These are phyloP conservation scores for Cerceris ruficornis DNA, from an alignment of 2,888 invertebrate species.

Conservation along the genomic window DNA sequence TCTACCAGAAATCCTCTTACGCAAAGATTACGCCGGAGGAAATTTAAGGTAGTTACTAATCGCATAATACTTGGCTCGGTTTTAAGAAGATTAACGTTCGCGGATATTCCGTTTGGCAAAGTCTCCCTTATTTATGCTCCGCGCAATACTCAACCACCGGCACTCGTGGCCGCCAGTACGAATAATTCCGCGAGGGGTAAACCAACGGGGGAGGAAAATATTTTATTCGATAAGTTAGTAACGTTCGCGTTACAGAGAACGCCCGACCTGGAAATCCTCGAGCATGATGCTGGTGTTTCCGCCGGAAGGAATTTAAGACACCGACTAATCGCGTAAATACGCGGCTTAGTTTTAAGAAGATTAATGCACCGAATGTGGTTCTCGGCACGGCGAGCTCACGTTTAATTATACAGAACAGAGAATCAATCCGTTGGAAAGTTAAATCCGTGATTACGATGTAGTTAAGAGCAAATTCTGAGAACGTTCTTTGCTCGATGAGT, in stretches of 20 bases:
- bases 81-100: slow-evolving; percentile 59
- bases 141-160: slow-evolving; percentile 14
- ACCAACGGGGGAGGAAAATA: slow-evolving; percentile 11
- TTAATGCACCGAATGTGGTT: slow-evolving; percentile 36
- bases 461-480: slow-evolving; percentile 39
- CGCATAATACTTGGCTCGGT: slow-evolving; percentile 50
- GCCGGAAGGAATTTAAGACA: slow-evolving; percentile 47
- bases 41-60: slow-evolving; percentile 58
- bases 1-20: slow-evolving; percentile 38
- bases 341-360: slow-evolving; percentile 56
- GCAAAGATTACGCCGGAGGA: slow-evolving; percentile 43
- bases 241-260: slow-evolving; percentile 33
- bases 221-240: slow-evolving; percentile 54
- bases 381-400: slow-evolving; percentile 18
- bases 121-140: slow-evolving; percentile 49
- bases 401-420: slow-evolving; percentile 36
- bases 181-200: slow-evolving; percentile 35
- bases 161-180: slow-evolving; percentile 1
- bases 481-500: slow-evolving; percentile 30
- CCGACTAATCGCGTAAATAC: slow-evolving; percentile 54
- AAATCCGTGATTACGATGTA: slow-evolving; percentile 31
- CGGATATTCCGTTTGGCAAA: slow-evolving; percentile 37
- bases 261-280: slow-evolving; percentile 39
- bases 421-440: slow-evolving; percentile 40
- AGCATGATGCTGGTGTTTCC: slow-evolving; percentile 20